Percentiles rank a stretch among this genome's conserved stretches.
Conservation (phyloP, 2,113 vertebrate genomes). For the Xyliphius kryptos region DNA sequence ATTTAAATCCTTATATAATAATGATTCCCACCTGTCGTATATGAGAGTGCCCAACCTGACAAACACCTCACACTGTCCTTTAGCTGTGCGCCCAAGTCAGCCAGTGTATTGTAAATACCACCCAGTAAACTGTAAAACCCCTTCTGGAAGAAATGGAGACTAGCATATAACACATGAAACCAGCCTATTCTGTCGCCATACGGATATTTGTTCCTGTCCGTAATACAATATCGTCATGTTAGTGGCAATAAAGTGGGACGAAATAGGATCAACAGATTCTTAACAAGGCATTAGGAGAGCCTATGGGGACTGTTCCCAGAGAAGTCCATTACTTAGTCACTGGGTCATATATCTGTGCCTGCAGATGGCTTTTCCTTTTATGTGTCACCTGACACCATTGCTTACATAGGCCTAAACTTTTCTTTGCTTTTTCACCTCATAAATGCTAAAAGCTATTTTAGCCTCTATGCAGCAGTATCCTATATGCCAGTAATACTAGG, state of each 20-base stretch:
- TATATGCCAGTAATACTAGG: too few species aligned
- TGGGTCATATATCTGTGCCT: constrained; percentile 49
- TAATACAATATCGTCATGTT: constrained; percentile 51
- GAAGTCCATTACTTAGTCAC: constrained; percentile 53
- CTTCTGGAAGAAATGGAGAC: constrained; percentile 24
- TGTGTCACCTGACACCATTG: constrained; percentile 50
- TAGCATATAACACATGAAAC: constrained; percentile 32
- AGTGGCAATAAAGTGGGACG: constrained; percentile 49
- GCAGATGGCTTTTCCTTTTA: constrained; percentile 57
- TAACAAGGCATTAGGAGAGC: constrained; percentile 43
- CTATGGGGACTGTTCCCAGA: constrained; percentile 47
- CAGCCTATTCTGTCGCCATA: constrained; percentile 35
- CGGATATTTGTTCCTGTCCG: constrained; percentile 47
- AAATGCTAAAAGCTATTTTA: too few species aligned
- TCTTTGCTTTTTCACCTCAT: constrained; percentile 34
- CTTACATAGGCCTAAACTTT: constrained; percentile 38
- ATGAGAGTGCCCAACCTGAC: too few species aligned
- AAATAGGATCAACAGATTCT: constrained; percentile 56
- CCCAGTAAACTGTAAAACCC: constrained; percentile 9
- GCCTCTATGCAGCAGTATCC: too few species aligned
- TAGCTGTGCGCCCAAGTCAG: too few species aligned
- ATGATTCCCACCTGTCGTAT: too few species aligned
- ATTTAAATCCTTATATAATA: background rate
- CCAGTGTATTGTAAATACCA: constrained; percentile 20
- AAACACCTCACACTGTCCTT: too few species aligned